Conservation (phyloP, 2,888 invertebrate genomes). For the Drosophila atroscutellata region DNA sequence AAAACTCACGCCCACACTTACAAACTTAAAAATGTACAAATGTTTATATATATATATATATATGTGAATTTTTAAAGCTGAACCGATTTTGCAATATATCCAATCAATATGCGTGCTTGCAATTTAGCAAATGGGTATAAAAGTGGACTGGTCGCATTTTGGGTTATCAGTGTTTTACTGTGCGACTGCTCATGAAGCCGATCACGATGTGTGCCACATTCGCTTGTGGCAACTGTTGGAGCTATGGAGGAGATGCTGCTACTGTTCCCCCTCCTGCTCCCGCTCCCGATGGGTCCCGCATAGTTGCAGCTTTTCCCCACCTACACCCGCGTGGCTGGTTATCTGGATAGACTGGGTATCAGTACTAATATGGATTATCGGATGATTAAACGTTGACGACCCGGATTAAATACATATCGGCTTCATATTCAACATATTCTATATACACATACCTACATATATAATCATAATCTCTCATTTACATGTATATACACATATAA, state of each 20-base stretch:
- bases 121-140: constrained; percentile 21
- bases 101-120: constrained; percentile 27
- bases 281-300: constrained; percentile 48
- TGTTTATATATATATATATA: background rate
- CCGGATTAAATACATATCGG: background rate
- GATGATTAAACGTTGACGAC: constrained; percentile 21
- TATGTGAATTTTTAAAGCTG: background rate
- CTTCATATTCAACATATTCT: background rate
- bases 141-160: background rate
- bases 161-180: constrained; percentile 13
- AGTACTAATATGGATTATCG: constrained; percentile 14
- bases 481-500: constrained; percentile 11
- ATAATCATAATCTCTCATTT: constrained; percentile 6
- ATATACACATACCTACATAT: background rate
- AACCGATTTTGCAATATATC: constrained; percentile 13
- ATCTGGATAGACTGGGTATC: constrained; percentile 28
- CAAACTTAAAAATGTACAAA: background rate
- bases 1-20: constrained; percentile 14
- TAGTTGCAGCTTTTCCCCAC: constrained; percentile 52
- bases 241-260: constrained; percentile 32
- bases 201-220: constrained; percentile 37
- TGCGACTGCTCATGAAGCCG: constrained; percentile 55
- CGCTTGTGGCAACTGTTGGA: constrained; percentile 45
- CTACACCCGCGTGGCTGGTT: constrained; percentile 36
- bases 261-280: constrained; percentile 1